Evolutionary conservation across 2,113 vertebrate species (phyloP).

Genomic region (Microcebus jonahi): DNA sequence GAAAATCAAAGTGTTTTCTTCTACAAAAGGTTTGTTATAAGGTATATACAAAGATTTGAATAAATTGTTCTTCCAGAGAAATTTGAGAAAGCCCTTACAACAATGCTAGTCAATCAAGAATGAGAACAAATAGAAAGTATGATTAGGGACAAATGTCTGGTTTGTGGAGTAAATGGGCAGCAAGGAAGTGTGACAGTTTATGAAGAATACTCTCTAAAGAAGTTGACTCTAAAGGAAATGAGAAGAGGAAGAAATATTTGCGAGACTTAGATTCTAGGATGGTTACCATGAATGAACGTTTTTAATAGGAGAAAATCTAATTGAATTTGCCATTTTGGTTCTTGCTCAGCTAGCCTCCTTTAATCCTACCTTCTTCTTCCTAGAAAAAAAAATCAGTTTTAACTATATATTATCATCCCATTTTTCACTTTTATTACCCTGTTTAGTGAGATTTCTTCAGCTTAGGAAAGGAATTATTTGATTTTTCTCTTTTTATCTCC

Average conservation of each 20-base stretch:
- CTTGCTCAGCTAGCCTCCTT: neutral
- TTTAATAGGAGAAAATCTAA: neutral
- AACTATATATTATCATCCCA: neutral
- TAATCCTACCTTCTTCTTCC: neutral
- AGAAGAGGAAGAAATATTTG: neutral
- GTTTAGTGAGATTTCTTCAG: neutral
- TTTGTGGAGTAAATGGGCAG: constrained; percentile 2
- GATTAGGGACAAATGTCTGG: neutral
- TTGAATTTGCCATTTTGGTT: constrained; percentile 32
- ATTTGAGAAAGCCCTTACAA: constrained; percentile 1
- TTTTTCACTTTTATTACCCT: neutral
- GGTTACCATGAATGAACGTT: neutral
- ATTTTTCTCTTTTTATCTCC: neutral
- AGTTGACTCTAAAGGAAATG: constrained; percentile 13
- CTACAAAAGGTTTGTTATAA: neutral
- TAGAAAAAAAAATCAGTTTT: constrained; percentile 13
- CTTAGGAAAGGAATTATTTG: neutral
- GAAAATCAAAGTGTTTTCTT: neutral
- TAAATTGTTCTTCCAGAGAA: neutral
- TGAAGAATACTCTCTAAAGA: neutral
- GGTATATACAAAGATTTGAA: neutral
- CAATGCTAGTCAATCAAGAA: neutral
- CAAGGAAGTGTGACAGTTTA: neutral
- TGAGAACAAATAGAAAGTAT: constrained; percentile 19
- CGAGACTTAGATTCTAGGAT: neutral